These are phyloP conservation scores for Latrodectus hesperus DNA, from an alignment of 2,888 invertebrate genomes.

Conservation along the genomic window DNA sequence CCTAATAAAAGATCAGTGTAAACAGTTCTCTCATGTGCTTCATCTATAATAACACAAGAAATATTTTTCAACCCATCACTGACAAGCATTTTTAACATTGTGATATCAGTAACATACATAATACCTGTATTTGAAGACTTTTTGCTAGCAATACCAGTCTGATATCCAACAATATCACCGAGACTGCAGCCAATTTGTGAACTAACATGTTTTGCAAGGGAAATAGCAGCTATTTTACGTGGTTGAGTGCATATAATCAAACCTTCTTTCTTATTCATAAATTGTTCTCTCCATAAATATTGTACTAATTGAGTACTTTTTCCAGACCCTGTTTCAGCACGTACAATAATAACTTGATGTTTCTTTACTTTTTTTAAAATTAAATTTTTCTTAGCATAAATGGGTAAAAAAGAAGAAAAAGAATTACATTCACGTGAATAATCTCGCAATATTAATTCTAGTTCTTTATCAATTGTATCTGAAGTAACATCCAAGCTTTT, in stretches of 20 bases:
- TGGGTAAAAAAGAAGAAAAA: constrained; percentile 49
- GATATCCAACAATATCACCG: constrained; percentile 72
- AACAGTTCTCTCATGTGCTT: constrained; percentile 75
- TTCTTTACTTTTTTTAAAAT: constrained; percentile 59
- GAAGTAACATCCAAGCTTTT: constrained; percentile 3
- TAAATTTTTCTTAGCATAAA: constrained; percentile 56
- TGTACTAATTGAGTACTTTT: constrained; percentile 76
- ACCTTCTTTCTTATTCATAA: constrained; percentile 71
- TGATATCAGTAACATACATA: constrained; percentile 74
- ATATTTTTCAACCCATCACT: constrained; percentile 72
- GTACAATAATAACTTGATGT: constrained; percentile 73
- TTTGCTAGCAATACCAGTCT: constrained; percentile 72
- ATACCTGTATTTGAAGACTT: constrained; percentile 72
- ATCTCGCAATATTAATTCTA: constrained; percentile 33
- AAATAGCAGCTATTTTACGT: constrained; percentile 75
- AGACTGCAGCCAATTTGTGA: constrained; percentile 73
- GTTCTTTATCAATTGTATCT: constrained; percentile 16
- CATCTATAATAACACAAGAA: constrained; percentile 74
- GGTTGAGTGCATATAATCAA: constrained; percentile 75
- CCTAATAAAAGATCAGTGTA: constrained; percentile 75
- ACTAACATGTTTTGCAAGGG: constrained; percentile 74
- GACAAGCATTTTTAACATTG: constrained; percentile 74
- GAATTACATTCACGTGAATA: constrained; percentile 56
- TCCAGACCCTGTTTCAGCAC: constrained; percentile 75
- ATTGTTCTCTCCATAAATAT: constrained; percentile 73